Evolutionary conservation across 2,113 vertebrate genomes (phyloP), one percentile per base, ranked within the genome.

Genomic region (Tragelaphus strepsiceros): DNA sequence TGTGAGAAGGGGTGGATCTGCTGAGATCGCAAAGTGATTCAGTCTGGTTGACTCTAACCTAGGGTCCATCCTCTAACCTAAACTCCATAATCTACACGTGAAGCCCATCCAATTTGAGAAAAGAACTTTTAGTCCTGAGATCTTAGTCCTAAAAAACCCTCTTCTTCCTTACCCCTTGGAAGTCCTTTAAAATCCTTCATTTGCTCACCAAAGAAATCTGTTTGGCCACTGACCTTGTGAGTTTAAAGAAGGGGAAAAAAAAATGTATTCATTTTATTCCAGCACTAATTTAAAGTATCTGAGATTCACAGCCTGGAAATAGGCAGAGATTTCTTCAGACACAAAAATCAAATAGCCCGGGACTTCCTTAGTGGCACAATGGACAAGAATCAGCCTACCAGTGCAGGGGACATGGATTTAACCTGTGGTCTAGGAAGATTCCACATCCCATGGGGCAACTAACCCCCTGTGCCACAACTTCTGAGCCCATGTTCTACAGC

Each of bases 171-270:
- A 77, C 6, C 28, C 74, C 9, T 35, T 83, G 35, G 54, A 62
- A 78, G 13, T 62, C 26, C 19, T 89, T 59, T 89, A 89, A 80
- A 89, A 92, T 53, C 58, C 39, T 95, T 95, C 32, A 58, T 89
- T 89, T 59, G n/a, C 58, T 85, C 85, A 80, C 58, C 58, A 80
- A 59, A 95, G 32, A 92, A 80, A 32, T 84, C 56, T 80, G 19
- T 88, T 62, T 49, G 22, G 39, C 21, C 78, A 43, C 32, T 53
- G 39, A 16, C 39, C 16, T 28, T 77, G 64, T 92, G 56, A 92
- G 58, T 78, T 92, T 80, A 78, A 78, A 58, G 78, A 84, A 88
- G 24, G 21, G 1, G 2, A 89, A 74, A 58, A 74, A 58, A 53
- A 67, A 53, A 58, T 61, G 8, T 96, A 53, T 59, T 92, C n/a